Base-by-base conservation (phyloP, 2,888 invertebrate species). In the Rhopalosiphum nymphaeae region DNA sequence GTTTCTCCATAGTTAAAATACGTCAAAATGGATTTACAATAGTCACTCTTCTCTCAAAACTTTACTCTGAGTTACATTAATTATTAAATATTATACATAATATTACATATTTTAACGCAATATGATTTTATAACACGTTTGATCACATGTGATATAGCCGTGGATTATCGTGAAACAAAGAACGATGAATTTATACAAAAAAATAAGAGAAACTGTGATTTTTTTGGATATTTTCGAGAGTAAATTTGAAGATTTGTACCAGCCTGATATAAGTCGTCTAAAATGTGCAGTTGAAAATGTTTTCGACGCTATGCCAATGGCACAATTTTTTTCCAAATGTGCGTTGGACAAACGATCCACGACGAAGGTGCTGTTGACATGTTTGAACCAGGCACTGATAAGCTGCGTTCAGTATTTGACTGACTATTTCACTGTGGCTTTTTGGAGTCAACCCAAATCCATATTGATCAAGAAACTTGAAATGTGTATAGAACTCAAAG, bases 331-430 rank as follows among this genome's bases (percentile, higher is more conserved):
- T 53, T 85, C 49, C 10, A 21, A 10, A 0, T 16, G 61, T 3
- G 61, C 89, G 10, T 90, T 90, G 13, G 57, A 61, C 7, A 91
- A 53, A 29, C 86, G 46, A 0, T 46, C 29, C 49, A 91, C 61
- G 29, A 90, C 93, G 0, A 85, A 57, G 42, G 1, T 94, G 13
- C 11, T 94, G 10, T 61, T 86, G 42, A 26, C 57, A 25, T 90
- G 90, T 29, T 21, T 94, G 26, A 90, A 86, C 26, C 93, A 94
- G 21, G 29, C 53, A 16, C 42, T 90, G 2, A 29, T 42, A 36
- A 94, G 85, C 21, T n/a, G 85, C n/a, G 53, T 67, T 10, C 49
- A 90, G 0, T 94, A 61, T 67, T 29, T 94, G 61, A 91, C 90
- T 11, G 44, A 61, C 2, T 36, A 86, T 3, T 29, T 53, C 1